Evolutionary conservation across 2,888 invertebrate genomes (phyloP).

Genomic region (Temnothorax ravouxi): DNA sequence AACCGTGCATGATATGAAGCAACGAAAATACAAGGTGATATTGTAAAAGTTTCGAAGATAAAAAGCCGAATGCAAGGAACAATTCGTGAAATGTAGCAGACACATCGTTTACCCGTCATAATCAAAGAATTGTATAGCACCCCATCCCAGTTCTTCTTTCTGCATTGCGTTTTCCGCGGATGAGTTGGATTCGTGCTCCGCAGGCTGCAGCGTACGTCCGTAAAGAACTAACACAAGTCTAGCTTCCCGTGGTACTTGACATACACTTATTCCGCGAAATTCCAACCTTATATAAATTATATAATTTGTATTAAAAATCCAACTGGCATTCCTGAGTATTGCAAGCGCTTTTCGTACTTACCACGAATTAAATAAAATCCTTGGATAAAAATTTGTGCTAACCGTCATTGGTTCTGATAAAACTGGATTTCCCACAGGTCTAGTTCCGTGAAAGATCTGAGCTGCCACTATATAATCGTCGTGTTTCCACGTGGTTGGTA

Average conservation of each 20-base stretch:
- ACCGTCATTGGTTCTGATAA: conserved; percentile 91
- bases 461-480: conserved; percentile 95
- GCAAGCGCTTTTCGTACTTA: conserved; percentile 83
- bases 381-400: conserved; percentile 91
- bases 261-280: conserved; percentile 93
- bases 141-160: conserved; percentile 96
- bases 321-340: background rate
- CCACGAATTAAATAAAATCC: conserved; percentile 96
- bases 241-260: conserved; percentile 95
- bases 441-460: conserved; percentile 96
- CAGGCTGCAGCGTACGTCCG: conserved; percentile 91
- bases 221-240: conserved; percentile 95
- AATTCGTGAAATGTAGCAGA: background rate
- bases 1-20: background rate
- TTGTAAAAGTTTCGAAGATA: background rate
- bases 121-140: conserved; percentile 96
- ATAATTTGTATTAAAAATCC: conserved; percentile 13
- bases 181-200: conserved; percentile 87
- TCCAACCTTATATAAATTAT: conserved; percentile 89
- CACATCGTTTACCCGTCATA: conserved; percentile 90
- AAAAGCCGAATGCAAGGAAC: background rate
- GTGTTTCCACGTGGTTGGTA: conserved; percentile 92
- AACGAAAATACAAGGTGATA: conserved; percentile 16
- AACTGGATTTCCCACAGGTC: conserved; percentile 91
- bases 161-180: conserved; percentile 83